Conservation (phyloP, 1,140 invertebrate species). For the Copidosoma floridanum region DNA sequence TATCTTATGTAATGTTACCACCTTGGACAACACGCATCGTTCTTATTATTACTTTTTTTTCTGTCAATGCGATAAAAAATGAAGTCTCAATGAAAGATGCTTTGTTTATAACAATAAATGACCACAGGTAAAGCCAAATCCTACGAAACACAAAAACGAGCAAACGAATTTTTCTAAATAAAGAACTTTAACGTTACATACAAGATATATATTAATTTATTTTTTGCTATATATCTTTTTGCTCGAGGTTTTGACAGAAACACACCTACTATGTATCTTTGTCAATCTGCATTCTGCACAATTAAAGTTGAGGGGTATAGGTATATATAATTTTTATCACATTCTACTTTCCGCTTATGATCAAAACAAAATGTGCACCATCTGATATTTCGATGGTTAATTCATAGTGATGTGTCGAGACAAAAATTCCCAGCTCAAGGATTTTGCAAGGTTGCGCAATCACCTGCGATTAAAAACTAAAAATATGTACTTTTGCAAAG, state of each 20-base stretch:
- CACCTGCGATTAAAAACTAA: slow-evolving; percentile 57
- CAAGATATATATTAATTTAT: no score
- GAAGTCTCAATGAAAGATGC: not conserved
- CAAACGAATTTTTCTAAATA: slow-evolving; percentile 12
- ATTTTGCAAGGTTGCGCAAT: slow-evolving; percentile 67
- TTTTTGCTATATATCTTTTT: no score
- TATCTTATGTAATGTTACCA: slow-evolving; percentile 1
- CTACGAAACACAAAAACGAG: slow-evolving; percentile 10
- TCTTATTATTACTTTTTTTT: slow-evolving; percentile 1
- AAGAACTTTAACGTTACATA: slow-evolving; percentile 15
- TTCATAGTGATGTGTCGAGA: slow-evolving; percentile 57
- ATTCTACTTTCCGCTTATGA: slow-evolving; percentile 32
- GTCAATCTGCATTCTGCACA: no score
- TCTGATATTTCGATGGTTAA: slow-evolving; percentile 66
- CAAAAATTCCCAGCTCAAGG: slow-evolving; percentile 71
- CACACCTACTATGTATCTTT: no score
- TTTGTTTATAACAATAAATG: slow-evolving; percentile 14
- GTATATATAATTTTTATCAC: no score
- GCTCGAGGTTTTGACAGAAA: no score
- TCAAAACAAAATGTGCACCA: slow-evolving; percentile 66
- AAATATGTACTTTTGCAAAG: no score
- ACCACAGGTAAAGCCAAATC: slow-evolving; percentile 15
- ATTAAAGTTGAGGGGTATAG: slow-evolving; percentile 59
- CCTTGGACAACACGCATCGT: slow-evolving; percentile 18
- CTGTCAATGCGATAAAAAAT: not conserved